Percentiles rank a stretch among this genome's conserved stretches.
phyloP scores from a whole-genome alignment of 2,113 vertebrate species.

The Piaya cayana region DNA sequence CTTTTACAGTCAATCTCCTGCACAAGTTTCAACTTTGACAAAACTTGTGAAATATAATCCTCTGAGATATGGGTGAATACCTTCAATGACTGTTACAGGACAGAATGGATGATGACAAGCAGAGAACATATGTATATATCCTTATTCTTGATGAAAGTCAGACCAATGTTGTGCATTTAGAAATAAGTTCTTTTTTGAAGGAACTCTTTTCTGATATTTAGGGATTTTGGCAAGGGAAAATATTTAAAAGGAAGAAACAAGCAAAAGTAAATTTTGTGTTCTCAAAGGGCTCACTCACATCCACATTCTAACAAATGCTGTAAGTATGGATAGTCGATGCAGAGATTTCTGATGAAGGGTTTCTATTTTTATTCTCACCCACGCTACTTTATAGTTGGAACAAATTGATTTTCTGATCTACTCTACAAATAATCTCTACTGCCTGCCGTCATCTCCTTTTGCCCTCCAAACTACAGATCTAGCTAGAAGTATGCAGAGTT shows the following conservation, averaged over 20 bases:
- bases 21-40: background rate
- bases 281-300: rapidly evolving
- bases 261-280: background rate
- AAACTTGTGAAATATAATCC: background rate
- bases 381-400: conserved; percentile 1
- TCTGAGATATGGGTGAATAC: background rate
- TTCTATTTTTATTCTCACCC: conserved; percentile 36
- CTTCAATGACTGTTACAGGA: background rate
- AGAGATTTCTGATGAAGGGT: conserved; percentile 2
- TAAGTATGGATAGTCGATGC: background rate
- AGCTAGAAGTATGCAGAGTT: background rate
- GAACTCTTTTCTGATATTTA: background rate
- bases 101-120: background rate
- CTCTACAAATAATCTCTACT: conserved; percentile 1
- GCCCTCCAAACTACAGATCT: background rate
- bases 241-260: background rate
- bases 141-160: background rate
- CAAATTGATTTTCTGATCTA: conserved; percentile 20
- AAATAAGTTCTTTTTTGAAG: background rate
- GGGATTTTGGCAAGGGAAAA: background rate
- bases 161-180: background rate
- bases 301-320: background rate
- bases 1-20: background rate
- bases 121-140: background rate
- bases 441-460: background rate